These are phyloP conservation scores for Myzus persicae DNA, from an alignment of 1,140 invertebrate genomes.

Conservation along the genomic window DNA sequence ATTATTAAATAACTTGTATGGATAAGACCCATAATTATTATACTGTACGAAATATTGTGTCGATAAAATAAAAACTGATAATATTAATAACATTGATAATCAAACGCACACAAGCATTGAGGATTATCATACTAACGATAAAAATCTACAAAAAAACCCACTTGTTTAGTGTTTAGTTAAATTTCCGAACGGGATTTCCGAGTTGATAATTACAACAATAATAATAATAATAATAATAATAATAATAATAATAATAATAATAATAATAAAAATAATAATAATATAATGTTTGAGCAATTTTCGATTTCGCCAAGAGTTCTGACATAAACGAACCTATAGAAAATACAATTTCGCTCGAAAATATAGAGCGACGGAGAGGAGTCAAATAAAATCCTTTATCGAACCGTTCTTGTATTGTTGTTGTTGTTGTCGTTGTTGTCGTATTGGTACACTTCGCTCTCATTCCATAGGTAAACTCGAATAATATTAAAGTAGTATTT, in stretches of 20 bases:
- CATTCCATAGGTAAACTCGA: not conserved
- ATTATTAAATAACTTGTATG: not conserved
- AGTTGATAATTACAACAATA: not conserved
- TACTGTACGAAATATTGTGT: too few relatives aligned
- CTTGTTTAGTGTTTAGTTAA: not conserved
- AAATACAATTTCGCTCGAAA: too few relatives aligned
- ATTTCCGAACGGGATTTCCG: not conserved
- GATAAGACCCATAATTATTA: not conserved
- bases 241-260: too few relatives aligned
- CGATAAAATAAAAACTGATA: not conserved
- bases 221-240: too few relatives aligned
- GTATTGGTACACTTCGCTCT: not conserved
- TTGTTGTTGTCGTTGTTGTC: not conserved
- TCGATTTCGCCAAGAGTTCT: not conserved
- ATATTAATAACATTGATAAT: too few relatives aligned
- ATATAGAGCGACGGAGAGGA: not conserved
- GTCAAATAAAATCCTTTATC: not conserved
- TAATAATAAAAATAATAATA: too few relatives aligned
- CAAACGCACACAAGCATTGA: not conserved
- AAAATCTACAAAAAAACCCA: not conserved
- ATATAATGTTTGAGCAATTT: not conserved
- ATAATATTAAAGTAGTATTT: not conserved
- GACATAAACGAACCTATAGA: not conserved
- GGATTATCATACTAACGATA: not conserved
- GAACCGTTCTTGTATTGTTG: not conserved